Evolutionary conservation across 2,888 invertebrate species (phyloP).

Genomic region (Stramonita haemastoma): DNA sequence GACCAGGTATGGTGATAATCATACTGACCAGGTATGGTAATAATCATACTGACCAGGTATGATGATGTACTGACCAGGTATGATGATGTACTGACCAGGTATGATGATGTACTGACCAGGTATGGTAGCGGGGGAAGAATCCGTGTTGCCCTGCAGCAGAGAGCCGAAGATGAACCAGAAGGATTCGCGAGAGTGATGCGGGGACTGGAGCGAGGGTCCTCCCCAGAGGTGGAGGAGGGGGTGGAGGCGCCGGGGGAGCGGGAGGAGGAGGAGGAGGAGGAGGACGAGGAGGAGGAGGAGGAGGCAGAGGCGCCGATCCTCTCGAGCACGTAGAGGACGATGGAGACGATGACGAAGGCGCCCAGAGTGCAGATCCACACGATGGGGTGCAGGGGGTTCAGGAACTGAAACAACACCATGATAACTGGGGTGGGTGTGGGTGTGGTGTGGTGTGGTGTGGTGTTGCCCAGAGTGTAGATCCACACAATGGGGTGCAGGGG

Average conservation of each 20-base stretch:
- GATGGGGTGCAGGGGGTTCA: conserved; percentile 71
- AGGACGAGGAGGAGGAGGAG: conserved; percentile 14
- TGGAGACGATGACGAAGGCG: conserved; percentile 71
- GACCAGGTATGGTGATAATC: too few species aligned
- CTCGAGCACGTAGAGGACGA: conserved; percentile 71
- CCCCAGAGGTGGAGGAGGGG: background rate
- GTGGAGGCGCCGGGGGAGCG: conserved; percentile 37
- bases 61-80: too few species aligned
- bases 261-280: conserved; percentile 6
- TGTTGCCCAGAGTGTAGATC: too few species aligned
- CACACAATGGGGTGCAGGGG: too few species aligned
- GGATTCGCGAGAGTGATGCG: too few species aligned
- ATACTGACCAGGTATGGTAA: too few species aligned
- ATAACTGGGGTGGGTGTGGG: background rate
- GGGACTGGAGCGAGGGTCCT: too few species aligned
- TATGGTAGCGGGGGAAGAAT: conserved; percentile 69
- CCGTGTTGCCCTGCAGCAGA: conserved; percentile 72
- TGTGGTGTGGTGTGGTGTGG: conserved; percentile 16
- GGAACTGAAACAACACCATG: conserved; percentile 54
- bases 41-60: too few species aligned
- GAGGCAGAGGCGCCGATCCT: conserved; percentile 59
- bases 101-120: conserved; percentile 52
- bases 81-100: too few species aligned
- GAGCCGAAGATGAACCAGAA: conserved; percentile 48
- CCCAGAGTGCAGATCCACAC: conserved; percentile 74